These are phyloP conservation scores for Myotis vivesi DNA, from an alignment of 2,797 vertebrate genomes.

Conservation along the genomic window DNA sequence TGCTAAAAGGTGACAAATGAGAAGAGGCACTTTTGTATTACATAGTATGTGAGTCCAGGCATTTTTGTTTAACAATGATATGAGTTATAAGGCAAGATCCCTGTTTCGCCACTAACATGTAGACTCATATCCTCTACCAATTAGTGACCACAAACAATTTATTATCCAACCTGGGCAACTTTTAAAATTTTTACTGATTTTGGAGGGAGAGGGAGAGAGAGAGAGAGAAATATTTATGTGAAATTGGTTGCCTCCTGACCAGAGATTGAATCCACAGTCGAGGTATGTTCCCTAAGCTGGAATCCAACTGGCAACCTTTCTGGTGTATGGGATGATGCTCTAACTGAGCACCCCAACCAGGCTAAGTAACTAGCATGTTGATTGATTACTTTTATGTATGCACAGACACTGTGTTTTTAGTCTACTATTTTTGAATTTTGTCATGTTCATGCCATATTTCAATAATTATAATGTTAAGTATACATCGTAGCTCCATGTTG, in stretches of 20 bases:
- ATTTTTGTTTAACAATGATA: neutral
- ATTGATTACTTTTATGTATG: neutral
- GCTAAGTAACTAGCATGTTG: neutral
- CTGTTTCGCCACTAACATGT: neutral
- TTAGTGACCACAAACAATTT: neutral
- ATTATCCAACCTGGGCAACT: neutral
- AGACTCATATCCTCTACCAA: neutral
- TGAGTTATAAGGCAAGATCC: too few species aligned
- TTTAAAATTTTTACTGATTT: neutral
- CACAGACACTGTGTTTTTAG: neutral
- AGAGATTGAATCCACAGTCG: neutral
- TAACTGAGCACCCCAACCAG: neutral
- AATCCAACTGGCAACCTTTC: neutral
- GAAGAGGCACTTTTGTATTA: neutral
- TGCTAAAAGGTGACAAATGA: neutral
- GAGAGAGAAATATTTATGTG: neutral
- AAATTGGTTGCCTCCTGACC: neutral
- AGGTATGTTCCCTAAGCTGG: neutral
- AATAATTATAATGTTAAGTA: neutral
- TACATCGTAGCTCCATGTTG: neutral
- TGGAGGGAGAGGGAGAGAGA: neutral
- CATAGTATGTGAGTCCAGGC: neutral
- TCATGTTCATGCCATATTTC: neutral
- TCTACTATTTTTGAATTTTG: neutral
- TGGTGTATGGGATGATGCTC: neutral